A percentile compares a stretch with the other conserved stretches of the same genome.
Conservation (phyloP, 2,888 invertebrate species). For the Crioceris asparagi region DNA sequence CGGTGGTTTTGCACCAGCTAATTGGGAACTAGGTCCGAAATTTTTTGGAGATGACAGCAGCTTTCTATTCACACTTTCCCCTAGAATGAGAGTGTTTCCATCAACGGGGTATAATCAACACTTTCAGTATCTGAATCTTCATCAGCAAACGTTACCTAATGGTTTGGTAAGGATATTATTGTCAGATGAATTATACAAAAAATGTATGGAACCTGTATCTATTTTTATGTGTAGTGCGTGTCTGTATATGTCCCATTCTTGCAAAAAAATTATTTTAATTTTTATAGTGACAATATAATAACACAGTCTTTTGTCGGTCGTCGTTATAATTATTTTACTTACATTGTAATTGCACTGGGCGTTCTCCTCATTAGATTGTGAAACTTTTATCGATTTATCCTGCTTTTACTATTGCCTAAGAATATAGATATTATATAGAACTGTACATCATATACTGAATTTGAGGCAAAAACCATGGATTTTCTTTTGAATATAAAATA, state of each 20-base stretch:
- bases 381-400: no score
- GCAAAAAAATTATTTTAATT: no score
- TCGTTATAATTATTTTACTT: no score
- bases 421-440: no score
- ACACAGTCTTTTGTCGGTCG: no score
- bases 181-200: background rate
- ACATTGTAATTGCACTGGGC: no score
- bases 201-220: background rate
- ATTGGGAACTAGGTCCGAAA: slow-evolving; percentile 67
- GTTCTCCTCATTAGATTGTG: no score
- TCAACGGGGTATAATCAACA: slow-evolving; percentile 79
- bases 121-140: slow-evolving; percentile 84
- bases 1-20: slow-evolving; percentile 76
- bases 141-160: slow-evolving; percentile 90
- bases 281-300: no score
- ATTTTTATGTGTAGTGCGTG: background rate
- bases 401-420: no score
- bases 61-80: slow-evolving; percentile 76
- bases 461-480: no score
- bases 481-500: no score
- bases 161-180: slow-evolving; percentile 54
- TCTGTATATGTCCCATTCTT: background rate
- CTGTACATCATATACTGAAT: no score
- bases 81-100: slow-evolving; percentile 66
- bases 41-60: slow-evolving; percentile 66